Percentiles rank a stretch among this genome's conserved stretches.
These are phyloP conservation scores for Syngnathus acus DNA, from an alignment of 2,797 vertebrate genomes.

Conservation along the genomic window DNA sequence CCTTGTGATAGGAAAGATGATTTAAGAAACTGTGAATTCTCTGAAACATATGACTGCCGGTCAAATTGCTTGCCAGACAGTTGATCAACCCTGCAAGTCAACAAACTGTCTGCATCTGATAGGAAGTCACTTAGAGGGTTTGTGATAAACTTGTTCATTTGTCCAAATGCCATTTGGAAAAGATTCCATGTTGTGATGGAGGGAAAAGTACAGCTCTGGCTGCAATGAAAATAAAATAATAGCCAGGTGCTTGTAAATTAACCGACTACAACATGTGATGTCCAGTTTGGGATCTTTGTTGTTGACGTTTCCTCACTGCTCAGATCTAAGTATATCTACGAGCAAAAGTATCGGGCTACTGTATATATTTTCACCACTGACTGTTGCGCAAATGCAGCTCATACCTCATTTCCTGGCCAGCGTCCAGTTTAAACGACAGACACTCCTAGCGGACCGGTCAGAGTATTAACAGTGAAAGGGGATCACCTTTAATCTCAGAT, in stretches of 20 bases:
- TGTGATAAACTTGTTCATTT: slow-evolving; percentile 3
- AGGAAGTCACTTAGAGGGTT: slow-evolving; percentile 8
- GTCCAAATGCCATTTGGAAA: slow-evolving; percentile 6
- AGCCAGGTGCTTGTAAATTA: not conserved
- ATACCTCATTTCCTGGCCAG: slow-evolving; percentile 36
- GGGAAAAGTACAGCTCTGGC: not conserved
- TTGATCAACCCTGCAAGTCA: slow-evolving; percentile 18
- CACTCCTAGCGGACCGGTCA: slow-evolving; percentile 39
- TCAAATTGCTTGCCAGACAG: slow-evolving; percentile 25
- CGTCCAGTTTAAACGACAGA: slow-evolving; percentile 45
- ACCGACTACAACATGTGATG: not conserved
- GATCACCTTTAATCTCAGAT: slow-evolving; percentile 54
- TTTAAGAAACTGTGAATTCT: slow-evolving; percentile 24
- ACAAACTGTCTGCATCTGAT: slow-evolving; percentile 30
- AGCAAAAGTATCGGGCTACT: slow-evolving; percentile 31
- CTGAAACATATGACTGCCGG: slow-evolving; percentile 24
- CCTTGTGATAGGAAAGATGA: slow-evolving; percentile 8
- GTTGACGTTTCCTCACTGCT: slow-evolving; percentile 14
- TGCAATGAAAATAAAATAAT: not conserved
- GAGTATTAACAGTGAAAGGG: slow-evolving; percentile 49
- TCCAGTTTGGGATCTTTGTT: slow-evolving; percentile 3
- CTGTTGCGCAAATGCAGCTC: slow-evolving; percentile 31
- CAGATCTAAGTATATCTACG: slow-evolving; percentile 25
- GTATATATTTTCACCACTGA: slow-evolving; percentile 40
- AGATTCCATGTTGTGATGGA: not conserved